These are phyloP conservation scores for Theropithecus gelada DNA, from an alignment of 2,113 vertebrate species.

Conservation along the genomic window DNA sequence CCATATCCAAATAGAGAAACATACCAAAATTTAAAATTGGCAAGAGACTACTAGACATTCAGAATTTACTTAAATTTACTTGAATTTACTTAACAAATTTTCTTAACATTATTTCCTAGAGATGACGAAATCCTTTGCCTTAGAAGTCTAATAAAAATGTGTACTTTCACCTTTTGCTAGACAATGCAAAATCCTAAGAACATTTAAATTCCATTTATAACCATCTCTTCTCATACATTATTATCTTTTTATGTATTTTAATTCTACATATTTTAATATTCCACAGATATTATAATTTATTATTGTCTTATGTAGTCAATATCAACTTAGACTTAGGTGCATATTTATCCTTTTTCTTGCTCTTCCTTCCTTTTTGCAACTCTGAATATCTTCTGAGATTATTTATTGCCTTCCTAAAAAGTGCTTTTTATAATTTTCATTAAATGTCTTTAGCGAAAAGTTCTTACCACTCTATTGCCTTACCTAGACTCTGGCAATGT, in stretches of 20 bases:
- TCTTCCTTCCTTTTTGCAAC: neutral
- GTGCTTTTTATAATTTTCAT: neutral
- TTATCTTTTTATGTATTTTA: neutral
- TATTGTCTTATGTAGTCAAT: neutral
- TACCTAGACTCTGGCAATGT: neutral
- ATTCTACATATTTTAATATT: neutral
- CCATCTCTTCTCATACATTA: neutral
- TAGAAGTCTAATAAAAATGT: neutral
- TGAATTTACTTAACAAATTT: conserved; percentile 1
- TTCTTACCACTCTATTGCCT: neutral
- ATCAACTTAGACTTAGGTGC: neutral
- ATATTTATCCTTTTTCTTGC: neutral
- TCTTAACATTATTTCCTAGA: conserved; percentile 14
- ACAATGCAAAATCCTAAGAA: neutral
- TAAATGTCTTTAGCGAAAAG: neutral
- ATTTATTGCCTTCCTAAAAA: neutral
- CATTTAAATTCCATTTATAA: neutral
- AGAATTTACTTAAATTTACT: conserved; percentile 31
- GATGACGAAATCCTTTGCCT: neutral
- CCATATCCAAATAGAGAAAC: conserved; percentile 57
- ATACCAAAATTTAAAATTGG: conserved; percentile 51
- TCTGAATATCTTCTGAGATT: neutral
- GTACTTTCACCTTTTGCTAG: neutral
- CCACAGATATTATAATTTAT: neutral
- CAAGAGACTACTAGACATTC: conserved; percentile 66